Evolutionary conservation across 2,888 invertebrate genomes (phyloP).

Genomic region (Labia minor): DNA sequence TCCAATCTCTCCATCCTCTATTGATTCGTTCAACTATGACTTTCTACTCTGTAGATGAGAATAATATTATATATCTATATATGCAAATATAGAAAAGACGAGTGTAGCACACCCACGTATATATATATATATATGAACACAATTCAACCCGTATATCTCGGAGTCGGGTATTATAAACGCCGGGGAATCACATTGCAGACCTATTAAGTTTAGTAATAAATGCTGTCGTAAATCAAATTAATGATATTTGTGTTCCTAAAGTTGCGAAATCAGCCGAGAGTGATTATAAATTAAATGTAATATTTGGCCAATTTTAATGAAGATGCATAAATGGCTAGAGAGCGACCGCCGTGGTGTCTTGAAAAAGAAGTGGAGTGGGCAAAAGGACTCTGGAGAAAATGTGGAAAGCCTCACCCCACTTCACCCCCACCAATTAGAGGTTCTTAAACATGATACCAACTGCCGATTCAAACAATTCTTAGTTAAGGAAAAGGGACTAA

Average conservation of each 20-base stretch:
- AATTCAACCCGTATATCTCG: neutral
- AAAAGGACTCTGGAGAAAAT: too few relatives aligned
- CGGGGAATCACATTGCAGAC: conserved; percentile 13
- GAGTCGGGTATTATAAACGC: neutral
- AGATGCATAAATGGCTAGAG: conserved; percentile 13
- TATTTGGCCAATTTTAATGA: conserved; percentile 8
- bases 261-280: conserved; percentile 4
- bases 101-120: too few relatives aligned
- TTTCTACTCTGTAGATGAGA: neutral
- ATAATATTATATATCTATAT: neutral
- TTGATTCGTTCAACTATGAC: conserved; percentile 5
- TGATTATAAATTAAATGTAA: conserved; percentile 13
- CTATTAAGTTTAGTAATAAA: conserved; percentile 13
- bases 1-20: neutral
- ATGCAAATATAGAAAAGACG: conserved; percentile 13
- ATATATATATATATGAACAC: neutral
- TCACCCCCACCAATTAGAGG: neutral
- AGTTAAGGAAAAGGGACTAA: too few relatives aligned
- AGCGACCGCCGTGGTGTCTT: neutral
- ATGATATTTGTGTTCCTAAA: conserved; percentile 13
- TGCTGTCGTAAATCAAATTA: conserved; percentile 13
- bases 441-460: neutral
- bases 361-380: neutral
- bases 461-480: neutral
- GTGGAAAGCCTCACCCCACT: too few relatives aligned